These are phyloP conservation scores for Ceraclea dissimilis DNA, from an alignment of 2,888 invertebrate genomes.

Conservation along the genomic window DNA sequence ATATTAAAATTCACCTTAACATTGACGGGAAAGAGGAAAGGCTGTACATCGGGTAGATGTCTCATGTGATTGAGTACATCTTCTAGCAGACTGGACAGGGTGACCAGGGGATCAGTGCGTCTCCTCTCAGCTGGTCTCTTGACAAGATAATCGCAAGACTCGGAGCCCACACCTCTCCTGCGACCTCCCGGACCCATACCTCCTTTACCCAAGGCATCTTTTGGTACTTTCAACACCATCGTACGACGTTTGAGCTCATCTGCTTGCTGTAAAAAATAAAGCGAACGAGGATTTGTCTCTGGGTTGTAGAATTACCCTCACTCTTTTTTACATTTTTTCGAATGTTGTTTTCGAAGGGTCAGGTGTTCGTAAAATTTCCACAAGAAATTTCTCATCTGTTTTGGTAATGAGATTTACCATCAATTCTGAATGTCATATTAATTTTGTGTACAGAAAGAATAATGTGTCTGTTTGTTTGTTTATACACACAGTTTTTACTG, in stretches of 20 bases:
- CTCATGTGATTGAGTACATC: slow-evolving; percentile 88
- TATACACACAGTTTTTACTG: no score
- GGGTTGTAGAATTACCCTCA: no score
- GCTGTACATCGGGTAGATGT: slow-evolving; percentile 84
- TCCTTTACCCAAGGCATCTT: slow-evolving; percentile 58
- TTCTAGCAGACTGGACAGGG: slow-evolving; percentile 85
- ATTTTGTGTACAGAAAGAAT: no score
- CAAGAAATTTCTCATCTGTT: no score
- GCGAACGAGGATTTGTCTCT: no score
- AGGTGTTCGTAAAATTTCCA: no score
- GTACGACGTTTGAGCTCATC: slow-evolving; percentile 79
- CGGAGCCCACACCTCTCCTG: slow-evolving; percentile 38
- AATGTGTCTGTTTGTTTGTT: no score
- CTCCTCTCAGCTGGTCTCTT: slow-evolving; percentile 80
- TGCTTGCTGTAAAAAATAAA: slow-evolving; percentile 54
- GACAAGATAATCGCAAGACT: slow-evolving; percentile 76
- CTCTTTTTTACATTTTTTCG: no score
- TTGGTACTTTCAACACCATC: slow-evolving; percentile 69
- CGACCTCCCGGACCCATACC: slow-evolving; percentile 47
- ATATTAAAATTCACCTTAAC: slow-evolving; percentile 61
- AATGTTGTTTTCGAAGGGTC: not conserved
- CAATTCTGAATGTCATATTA: no score
- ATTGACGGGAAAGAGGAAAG: slow-evolving; percentile 92
- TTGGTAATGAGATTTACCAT: no score
- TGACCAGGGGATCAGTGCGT: slow-evolving; percentile 93